Evolutionary conservation across 1,140 invertebrate genomes (phyloP).

Genomic region (Leptestheria dahalacensis): DNA sequence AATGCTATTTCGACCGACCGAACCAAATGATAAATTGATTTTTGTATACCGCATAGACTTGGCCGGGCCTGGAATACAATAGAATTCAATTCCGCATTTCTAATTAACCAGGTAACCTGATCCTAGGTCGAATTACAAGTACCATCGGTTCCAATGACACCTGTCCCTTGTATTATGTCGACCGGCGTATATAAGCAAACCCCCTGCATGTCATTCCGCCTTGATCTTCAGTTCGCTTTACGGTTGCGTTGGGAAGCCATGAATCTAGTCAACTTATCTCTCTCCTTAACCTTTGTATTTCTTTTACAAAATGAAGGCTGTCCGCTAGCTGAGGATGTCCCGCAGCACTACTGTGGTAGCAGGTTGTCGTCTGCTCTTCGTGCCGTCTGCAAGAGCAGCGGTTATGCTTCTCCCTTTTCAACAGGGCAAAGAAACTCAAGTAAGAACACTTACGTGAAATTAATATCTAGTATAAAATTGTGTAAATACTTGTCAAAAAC

Average conservation of each 20-base stretch:
- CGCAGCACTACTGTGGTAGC: background rate
- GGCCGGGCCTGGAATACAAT: background rate
- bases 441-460: background rate
- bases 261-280: background rate
- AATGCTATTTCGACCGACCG: too few relatives aligned
- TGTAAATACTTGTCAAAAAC: too few relatives aligned
- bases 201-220: background rate
- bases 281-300: background rate
- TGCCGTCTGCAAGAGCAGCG: background rate
- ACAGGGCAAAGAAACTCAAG: background rate
- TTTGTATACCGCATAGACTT: background rate
- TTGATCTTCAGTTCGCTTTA: background rate
- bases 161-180: background rate
- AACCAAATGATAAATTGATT: too few relatives aligned
- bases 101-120: background rate
- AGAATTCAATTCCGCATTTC: background rate
- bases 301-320: too few relatives aligned
- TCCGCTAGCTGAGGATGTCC: too few relatives aligned
- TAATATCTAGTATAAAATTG: background rate
- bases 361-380: background rate
- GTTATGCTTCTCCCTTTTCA: background rate
- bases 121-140: background rate
- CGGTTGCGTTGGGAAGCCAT: background rate
- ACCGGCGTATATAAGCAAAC: background rate
- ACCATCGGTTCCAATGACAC: background rate